Base-by-base conservation (phyloP, 2,888 invertebrate genomes). In the Drosophila multiciliata region DNA sequence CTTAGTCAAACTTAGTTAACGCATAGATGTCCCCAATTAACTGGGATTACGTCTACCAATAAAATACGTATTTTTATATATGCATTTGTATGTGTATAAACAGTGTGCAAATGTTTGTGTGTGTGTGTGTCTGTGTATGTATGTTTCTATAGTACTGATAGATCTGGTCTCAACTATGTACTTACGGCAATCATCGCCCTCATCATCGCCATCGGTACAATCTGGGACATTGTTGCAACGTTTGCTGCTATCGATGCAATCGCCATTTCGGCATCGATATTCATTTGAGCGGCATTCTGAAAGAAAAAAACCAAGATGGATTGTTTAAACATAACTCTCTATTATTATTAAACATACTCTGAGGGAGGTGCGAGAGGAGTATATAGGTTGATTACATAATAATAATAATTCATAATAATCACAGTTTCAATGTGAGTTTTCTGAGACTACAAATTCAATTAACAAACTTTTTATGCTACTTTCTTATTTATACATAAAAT, bases 151-250 rank as follows among this genome's bases (percentile, higher is more conserved):
- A 7, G 32, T 3, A 6, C 20, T 17, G 15, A 15, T 23, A 23
- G 36, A 48, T 60, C 42, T 49, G 11, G 23, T 32, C 8, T 4
- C 15, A 38, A 8, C 32, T 48, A 33, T 6, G 2, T 33, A 92
- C 93, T 93, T 92, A 93, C 93, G 90, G 83, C 93, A 93, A 64
- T 90, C 87, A 6, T 87, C 85, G 70, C 83, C 83, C 92, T 96
- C 96, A 91, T 96, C 96, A 33, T 95, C 94, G 55, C 93, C 93
- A 77, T 95, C 95, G 33, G 90, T 87, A 87, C 96, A 96, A 77
- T 96, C 94, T 20, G 49, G 53, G 5, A 86, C 59, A 38, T 93
- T 93, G 85, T 96, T 94, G 92, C 96, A 96, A 38, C 93, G 93
- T 57, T 90, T 91, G 66, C 90, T 91, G 49, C 82, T 88, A 45